A percentile compares a stretch with the other conserved stretches of the same genome.
phyloP scores from a whole-genome alignment of 2,888 invertebrate species.

The Acrocera orbiculus region DNA sequence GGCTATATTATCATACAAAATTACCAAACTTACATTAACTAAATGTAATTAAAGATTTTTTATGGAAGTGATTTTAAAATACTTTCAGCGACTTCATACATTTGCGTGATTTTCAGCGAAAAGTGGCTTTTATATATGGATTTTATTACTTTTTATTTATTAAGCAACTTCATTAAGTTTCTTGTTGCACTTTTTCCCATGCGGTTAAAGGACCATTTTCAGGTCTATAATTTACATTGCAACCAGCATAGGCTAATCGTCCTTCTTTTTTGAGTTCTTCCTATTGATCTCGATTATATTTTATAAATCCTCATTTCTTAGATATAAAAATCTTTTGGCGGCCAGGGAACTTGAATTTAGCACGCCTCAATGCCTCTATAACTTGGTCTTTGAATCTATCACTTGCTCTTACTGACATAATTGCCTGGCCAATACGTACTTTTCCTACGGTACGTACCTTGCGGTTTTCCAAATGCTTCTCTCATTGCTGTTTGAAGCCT shows the following conservation, averaged over 20 bases:
- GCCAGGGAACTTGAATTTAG: slow-evolving; percentile 99
- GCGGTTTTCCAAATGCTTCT: slow-evolving; percentile 98
- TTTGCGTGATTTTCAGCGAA: no score
- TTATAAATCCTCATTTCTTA: slow-evolving; percentile 98
- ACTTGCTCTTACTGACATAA: slow-evolving; percentile 94
- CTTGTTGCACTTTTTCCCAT: slow-evolving; percentile 73
- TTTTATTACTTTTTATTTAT: no score
- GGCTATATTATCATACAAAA: no score
- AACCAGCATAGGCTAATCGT: slow-evolving; percentile 78
- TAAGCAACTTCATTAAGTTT: slow-evolving; percentile 17
- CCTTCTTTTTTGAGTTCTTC: slow-evolving; percentile 69
- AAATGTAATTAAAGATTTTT: no score
- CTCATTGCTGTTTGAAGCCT: slow-evolving; percentile 99
- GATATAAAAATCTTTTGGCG: slow-evolving; percentile 98
- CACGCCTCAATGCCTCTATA: slow-evolving; percentile 94
- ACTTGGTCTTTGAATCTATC: slow-evolving; percentile 93
- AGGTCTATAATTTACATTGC: slow-evolving; percentile 85
- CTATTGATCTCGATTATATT: slow-evolving; percentile 81
- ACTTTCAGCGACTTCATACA: no score
- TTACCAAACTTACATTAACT: no score
- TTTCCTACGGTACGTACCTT: slow-evolving; percentile 98
- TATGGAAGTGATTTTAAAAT: no score
- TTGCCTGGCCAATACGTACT: slow-evolving; percentile 94
- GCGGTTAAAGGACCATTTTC: slow-evolving; percentile 83
- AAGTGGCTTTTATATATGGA: no score